Evolutionary conservation across 2,888 invertebrate genomes (phyloP), one percentile per base, ranked within the genome.

Genomic region (Pristionchus arcanus): DNA sequence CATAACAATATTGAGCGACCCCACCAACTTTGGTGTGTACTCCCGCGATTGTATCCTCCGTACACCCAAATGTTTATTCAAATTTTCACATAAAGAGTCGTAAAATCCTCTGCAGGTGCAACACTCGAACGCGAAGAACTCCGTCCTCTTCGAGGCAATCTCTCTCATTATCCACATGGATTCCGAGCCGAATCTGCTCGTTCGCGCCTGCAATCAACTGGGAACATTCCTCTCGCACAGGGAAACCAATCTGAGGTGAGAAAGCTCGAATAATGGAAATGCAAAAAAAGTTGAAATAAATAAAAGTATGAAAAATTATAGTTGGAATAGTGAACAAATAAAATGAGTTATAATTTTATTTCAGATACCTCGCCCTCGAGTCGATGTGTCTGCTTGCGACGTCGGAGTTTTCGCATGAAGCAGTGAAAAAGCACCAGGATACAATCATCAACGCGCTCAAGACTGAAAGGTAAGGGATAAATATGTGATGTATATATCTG

Each of bases 101-200:
- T 11, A 49, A 7, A 49, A 49, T 7, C 25, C 25, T 4, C 5
- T 87, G 19, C 84, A 91, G 91, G 99, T 99, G 53, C 99, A 99
- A 96, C 99, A 99, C 96, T 98, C 99, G 86, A 99, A 99, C 96
- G 99, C 99, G 90, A 99, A 99, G 96, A 99, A 99, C 96, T 98
- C 99, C 88, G 99, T 99, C 49, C 96, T 99, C 34, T 99, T 99
- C 96, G 99, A 99, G 96, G 99, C 99, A 83, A 99, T 99, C 95
- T 98, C 98, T 96, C 97, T 99, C 93, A 99, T 99, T 93, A 99
- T 99, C 95, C 99, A 99, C 95, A 98, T 98, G 96, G 99, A 99
- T 95, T 97, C 92, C 66, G 95, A 95, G 90, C 95, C 95, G 71
- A 93, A 93, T 84, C 96, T 99, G 92, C 96, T 99, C 95, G 99